Conservation (phyloP, 2,113 vertebrate genomes). For the Psephotus haematonotus region DNA sequence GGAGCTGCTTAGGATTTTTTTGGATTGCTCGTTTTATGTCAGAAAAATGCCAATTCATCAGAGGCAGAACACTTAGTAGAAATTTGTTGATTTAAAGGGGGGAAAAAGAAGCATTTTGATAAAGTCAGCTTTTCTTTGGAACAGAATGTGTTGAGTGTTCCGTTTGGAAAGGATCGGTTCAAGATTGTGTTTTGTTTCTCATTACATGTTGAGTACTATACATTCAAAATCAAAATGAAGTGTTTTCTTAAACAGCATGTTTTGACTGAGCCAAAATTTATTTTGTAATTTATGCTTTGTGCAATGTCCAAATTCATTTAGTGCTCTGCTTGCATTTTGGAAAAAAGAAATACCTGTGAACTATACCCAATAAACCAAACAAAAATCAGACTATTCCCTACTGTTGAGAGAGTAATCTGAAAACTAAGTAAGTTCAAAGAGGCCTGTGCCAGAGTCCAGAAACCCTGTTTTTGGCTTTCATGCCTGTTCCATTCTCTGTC, state of each 20-base stretch:
- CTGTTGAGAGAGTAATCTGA: neutral
- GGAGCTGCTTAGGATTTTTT: constrained; percentile 33
- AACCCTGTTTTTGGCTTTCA: neutral
- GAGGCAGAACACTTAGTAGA: constrained; percentile 33
- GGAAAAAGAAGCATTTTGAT: neutral
- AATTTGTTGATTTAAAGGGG: constrained; percentile 54
- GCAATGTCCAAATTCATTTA: constrained; percentile 12
- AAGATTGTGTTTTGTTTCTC: constrained; percentile 59
- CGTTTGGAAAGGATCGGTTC: constrained; percentile 22
- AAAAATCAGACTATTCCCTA: neutral
- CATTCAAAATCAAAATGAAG: constrained; percentile 60
- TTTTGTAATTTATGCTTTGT: constrained; percentile 34
- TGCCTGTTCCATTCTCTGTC: neutral
- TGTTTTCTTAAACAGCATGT: constrained; percentile 47
- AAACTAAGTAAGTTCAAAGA: neutral
- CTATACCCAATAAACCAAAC: neutral
- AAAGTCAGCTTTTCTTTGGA: constrained; percentile 64
- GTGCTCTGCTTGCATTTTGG: neutral
- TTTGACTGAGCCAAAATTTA: constrained; percentile 43
- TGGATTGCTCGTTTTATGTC: constrained; percentile 49
- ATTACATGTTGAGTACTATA: constrained; percentile 60
- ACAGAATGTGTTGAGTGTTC: constrained; percentile 46
- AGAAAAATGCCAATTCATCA: constrained; percentile 67
- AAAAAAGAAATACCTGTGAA: neutral
- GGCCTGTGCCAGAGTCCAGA: neutral